phyloP scores from a whole-genome alignment of 2,888 invertebrate genomes.

The Lepidocyrtinus sp. region DNA sequence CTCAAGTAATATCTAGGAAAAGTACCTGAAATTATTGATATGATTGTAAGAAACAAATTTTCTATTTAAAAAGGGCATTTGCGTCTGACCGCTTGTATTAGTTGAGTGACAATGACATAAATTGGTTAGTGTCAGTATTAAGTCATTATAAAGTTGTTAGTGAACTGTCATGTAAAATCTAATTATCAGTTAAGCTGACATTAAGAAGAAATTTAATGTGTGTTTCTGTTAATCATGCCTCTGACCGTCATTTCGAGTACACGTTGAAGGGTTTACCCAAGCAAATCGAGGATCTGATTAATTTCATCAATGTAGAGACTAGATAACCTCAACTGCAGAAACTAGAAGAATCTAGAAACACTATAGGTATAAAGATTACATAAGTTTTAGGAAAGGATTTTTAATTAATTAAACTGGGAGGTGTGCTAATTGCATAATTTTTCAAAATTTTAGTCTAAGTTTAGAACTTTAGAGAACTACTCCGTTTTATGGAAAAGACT shows the following conservation, averaged over 20 bases:
- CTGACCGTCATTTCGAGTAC: not conserved
- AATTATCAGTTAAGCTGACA: no score
- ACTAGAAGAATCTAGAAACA: no score
- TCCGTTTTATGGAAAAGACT: no score
- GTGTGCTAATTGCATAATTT: not conserved
- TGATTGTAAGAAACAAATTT: not conserved
- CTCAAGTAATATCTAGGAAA: not conserved
- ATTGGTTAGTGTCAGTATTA: not conserved
- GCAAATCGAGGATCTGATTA: not conserved
- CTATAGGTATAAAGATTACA: no score
- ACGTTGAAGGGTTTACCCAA: not conserved
- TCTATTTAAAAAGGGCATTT: not conserved
- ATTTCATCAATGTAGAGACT: not conserved
- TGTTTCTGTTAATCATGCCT: not conserved
- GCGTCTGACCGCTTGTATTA: not conserved
- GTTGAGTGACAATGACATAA: not conserved
- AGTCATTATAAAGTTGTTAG: not conserved
- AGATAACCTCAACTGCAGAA: not conserved
- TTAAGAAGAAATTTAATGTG: no score
- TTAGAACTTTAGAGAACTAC: not conserved
- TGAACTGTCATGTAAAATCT: not conserved
- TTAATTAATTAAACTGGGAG: no score
- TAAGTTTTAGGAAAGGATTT: no score
- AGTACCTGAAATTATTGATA: not conserved
- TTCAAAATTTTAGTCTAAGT: not conserved